A percentile compares a stretch with the other conserved stretches of the same genome.
phyloP scores from a whole-genome alignment of 2,797 vertebrate species.

The Jordanella pulchra region DNA sequence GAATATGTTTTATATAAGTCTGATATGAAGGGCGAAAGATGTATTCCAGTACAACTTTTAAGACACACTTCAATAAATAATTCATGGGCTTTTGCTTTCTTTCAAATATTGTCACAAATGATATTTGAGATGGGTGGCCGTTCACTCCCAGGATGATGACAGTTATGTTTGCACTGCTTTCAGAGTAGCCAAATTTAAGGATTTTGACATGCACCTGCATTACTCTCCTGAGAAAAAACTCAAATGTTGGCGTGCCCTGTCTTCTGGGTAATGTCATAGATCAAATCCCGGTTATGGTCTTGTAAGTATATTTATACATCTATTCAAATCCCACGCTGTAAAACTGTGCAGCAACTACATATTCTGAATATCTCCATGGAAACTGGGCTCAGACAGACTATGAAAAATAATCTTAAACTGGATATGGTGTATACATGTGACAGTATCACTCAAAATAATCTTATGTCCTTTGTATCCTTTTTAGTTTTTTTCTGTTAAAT shows the following conservation, averaged over 20 bases:
- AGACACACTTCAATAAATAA: conserved; percentile 40
- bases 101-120: conserved; percentile 21
- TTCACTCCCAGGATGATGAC: conserved; percentile 30
- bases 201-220: conserved; percentile 44
- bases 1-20: conserved; percentile 13
- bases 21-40: conserved; percentile 15
- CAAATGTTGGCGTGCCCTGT: conserved; percentile 37
- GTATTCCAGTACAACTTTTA: conserved; percentile 15
- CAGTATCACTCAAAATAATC: conserved; percentile 42
- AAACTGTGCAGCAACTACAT: conserved; percentile 56
- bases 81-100: conserved; percentile 32
- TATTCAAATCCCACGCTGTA: conserved; percentile 47
- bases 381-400: conserved; percentile 44
- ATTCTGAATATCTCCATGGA: conserved; percentile 61
- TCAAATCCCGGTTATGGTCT: conserved; percentile 59
- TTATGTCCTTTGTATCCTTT: conserved; percentile 33
- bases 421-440: conserved; percentile 48
- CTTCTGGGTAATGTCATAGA: conserved; percentile 56
- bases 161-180: conserved; percentile 38
- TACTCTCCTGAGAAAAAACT: conserved; percentile 44
- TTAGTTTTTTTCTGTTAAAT: conserved; percentile 37
- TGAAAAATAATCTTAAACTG: conserved; percentile 59
- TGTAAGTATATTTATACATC: conserved; percentile 64
- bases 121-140: conserved; percentile 23
- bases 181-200: conserved; percentile 42